These are phyloP conservation scores for Clarias pachynema DNA, from an alignment of 2,797 vertebrate species.

Conservation along the genomic window DNA sequence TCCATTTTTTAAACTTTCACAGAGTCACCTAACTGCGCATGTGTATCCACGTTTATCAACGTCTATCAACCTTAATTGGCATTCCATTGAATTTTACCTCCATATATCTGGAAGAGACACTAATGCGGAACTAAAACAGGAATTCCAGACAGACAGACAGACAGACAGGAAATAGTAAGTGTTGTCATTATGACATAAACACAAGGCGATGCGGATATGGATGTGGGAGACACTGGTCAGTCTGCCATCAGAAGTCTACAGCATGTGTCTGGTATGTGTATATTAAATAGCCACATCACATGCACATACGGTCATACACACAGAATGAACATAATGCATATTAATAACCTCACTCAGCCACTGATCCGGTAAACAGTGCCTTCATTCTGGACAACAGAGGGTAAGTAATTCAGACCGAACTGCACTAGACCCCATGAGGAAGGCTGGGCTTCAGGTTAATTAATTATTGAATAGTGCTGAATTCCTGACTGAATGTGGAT, in stretches of 20 bases:
- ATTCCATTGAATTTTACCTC: background rate
- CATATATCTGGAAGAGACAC: background rate
- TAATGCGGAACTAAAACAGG: constrained; percentile 11
- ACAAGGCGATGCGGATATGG: constrained; percentile 7
- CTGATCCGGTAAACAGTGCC: background rate
- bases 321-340: constrained; percentile 5
- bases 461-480: background rate
- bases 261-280: constrained; percentile 38
- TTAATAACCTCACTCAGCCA: constrained; percentile 21
- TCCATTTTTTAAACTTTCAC: background rate
- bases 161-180: constrained; percentile 23
- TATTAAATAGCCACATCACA: constrained; percentile 17
- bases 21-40: background rate
- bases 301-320: background rate
- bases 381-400: background rate
- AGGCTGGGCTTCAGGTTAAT: background rate
- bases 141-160: constrained; percentile 11
- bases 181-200: constrained; percentile 9
- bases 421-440: background rate
- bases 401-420: background rate
- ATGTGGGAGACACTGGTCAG: constrained; percentile 32
- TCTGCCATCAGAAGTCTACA: constrained; percentile 45
- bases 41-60: background rate
- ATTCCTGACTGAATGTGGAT: background rate
- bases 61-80: background rate